Conservation (phyloP, 2,888 invertebrate species). For the Chaitophorus viminalis region DNA sequence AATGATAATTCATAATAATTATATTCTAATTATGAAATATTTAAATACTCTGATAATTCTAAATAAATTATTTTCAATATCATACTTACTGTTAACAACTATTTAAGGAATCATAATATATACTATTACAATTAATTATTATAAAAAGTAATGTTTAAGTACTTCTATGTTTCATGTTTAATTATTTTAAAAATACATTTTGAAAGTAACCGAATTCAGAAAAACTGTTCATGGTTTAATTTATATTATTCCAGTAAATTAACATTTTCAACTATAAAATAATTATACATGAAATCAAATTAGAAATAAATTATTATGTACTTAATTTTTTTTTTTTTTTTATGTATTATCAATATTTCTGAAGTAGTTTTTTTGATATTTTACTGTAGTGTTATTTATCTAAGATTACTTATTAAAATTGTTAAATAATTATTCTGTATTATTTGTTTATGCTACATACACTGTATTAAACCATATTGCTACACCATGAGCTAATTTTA, state of each 20-base stretch:
- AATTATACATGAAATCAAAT: not conserved
- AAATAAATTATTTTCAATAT: too few relatives aligned
- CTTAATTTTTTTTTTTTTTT: not conserved
- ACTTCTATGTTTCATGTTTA: too few relatives aligned
- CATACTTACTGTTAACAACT: too few relatives aligned
- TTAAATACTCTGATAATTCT: not conserved
- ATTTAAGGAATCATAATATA: too few relatives aligned
- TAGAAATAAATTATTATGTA: not conserved
- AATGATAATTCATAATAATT: not conserved
- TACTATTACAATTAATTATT: not conserved
- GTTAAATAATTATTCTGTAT: not conserved
- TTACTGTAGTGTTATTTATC: not conserved
- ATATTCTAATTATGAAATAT: not conserved
- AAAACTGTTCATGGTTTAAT: not conserved
- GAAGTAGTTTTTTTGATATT: too few relatives aligned
- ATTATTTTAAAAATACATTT: too few relatives aligned
- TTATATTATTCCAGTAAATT: too few relatives aligned
- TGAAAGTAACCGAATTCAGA: not conserved
- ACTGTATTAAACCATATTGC: conserved; percentile 74
- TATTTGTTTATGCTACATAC: conserved; percentile 59
- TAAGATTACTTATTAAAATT: not conserved
- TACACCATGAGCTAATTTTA: conserved; percentile 72
- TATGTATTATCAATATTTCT: too few relatives aligned
- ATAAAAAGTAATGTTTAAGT: not conserved
- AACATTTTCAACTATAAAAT: too few relatives aligned